Conservation (phyloP, 2,888 invertebrate genomes). For the Tinea trinotella region DNA sequence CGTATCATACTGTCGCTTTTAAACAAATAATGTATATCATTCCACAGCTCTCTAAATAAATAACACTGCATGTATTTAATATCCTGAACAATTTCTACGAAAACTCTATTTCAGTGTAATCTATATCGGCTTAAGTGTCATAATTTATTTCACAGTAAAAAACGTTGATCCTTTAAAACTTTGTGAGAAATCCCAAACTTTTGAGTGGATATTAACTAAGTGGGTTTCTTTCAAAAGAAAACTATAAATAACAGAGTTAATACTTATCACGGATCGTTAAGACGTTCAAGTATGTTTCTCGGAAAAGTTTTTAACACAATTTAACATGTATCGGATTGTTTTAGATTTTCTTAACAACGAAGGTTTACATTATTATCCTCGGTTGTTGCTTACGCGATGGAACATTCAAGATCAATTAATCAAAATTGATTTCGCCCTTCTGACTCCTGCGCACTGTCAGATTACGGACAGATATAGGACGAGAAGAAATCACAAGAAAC, state of each 20-base stretch:
- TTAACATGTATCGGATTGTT: slow-evolving; percentile 35
- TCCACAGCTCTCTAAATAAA: not conserved
- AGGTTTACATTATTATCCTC: too few species aligned
- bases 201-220: slow-evolving; percentile 1
- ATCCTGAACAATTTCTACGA: slow-evolving; percentile 4
- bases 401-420: too few species aligned
- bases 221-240: not conserved
- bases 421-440: too few species aligned
- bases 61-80: not conserved
- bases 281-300: not conserved
- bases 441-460: too few species aligned
- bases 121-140: slow-evolving; percentile 9
- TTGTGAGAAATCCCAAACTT: slow-evolving; percentile 1
- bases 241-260: slow-evolving; percentile 1
- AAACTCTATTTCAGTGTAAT: slow-evolving; percentile 7
- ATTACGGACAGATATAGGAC: too few species aligned
- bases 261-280: not conserved
- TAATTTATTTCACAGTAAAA: slow-evolving; percentile 9
- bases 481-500: too few species aligned
- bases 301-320: not conserved
- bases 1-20: too few species aligned
- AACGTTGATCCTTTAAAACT: not conserved
- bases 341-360: slow-evolving; percentile 48
- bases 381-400: too few species aligned
- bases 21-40: too few species aligned